Evolutionary conservation across 2,113 vertebrate species (phyloP).

Genomic region (Clinocottus analis): DNA sequence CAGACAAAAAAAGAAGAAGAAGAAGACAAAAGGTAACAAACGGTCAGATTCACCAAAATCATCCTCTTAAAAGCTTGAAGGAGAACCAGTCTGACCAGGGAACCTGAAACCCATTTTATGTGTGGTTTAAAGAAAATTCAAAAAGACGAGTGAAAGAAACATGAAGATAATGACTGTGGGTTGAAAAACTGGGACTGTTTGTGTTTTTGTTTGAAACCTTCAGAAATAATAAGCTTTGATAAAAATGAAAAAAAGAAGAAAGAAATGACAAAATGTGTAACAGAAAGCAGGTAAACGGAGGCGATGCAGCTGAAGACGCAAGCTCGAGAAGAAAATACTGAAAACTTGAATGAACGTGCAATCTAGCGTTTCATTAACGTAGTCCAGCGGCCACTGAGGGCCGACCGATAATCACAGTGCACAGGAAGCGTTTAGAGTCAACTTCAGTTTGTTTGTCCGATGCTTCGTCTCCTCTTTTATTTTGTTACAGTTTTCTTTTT

Average conservation of each 20-base stretch:
- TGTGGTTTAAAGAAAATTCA: conserved; percentile 46
- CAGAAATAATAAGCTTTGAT: conserved; percentile 60
- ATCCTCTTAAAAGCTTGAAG: conserved; percentile 3
- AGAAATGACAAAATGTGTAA: conserved; percentile 16
- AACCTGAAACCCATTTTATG: conserved; percentile 44
- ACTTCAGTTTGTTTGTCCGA: conserved; percentile 15
- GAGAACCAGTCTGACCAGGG: not conserved
- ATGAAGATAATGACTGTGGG: conserved; percentile 13
- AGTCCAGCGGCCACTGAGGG: conserved; percentile 26
- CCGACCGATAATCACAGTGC: conserved; percentile 41
- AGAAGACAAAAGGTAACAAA: too few species aligned
- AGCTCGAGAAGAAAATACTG: conserved; percentile 63
- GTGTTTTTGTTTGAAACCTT: conserved; percentile 49
- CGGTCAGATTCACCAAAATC: conserved; percentile 16
- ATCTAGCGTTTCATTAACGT: conserved; percentile 48
- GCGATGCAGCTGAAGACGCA: conserved; percentile 42
- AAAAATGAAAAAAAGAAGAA: too few species aligned
- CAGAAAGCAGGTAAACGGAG: not conserved
- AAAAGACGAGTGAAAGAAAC: not conserved
- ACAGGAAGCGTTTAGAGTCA: conserved; percentile 34
- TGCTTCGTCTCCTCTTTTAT: not conserved
- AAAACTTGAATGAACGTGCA: conserved; percentile 79
- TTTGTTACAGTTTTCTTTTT: not conserved
- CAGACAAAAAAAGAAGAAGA: not conserved
- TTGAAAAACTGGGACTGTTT: conserved; percentile 40